A percentile compares a stretch with the other conserved stretches of the same genome.
Evolutionary conservation across 2,888 invertebrate species (phyloP).

Genomic region (Pherbina coryleti): DNA sequence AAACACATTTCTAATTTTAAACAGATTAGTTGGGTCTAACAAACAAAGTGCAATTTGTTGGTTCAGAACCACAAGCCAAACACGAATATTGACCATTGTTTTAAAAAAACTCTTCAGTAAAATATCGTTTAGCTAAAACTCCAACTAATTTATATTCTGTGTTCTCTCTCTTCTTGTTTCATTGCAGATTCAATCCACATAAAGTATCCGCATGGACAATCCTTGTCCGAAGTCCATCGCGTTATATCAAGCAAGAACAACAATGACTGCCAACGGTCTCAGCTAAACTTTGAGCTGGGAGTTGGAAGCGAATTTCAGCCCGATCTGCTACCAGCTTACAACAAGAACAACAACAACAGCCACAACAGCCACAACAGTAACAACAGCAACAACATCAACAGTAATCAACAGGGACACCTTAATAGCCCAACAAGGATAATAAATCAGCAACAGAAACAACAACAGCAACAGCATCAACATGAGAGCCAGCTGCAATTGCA

Average conservation of each 20-base stretch:
- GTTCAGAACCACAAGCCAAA: too few species aligned
- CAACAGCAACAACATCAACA: conserved; percentile 41
- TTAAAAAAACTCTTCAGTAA: too few species aligned
- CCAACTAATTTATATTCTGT: not conserved
- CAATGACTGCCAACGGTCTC: conserved; percentile 34
- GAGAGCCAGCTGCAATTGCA: conserved; percentile 42
- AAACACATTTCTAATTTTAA: too few species aligned
- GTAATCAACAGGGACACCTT: conserved; percentile 46
- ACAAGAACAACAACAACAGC: conserved; percentile 42
- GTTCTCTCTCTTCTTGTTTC: not conserved
- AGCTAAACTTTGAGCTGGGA: conserved; percentile 47
- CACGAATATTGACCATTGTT: too few species aligned
- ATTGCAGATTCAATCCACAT: conserved; percentile 48
- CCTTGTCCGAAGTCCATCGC: conserved; percentile 45
- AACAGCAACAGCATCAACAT: conserved; percentile 45
- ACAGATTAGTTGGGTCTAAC: too few species aligned
- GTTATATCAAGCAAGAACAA: conserved; percentile 22
- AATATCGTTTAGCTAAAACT: not conserved
- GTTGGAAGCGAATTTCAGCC: conserved; percentile 56
- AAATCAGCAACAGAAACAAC: conserved; percentile 52
- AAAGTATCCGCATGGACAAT: conserved; percentile 47
- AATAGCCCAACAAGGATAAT: conserved; percentile 51
- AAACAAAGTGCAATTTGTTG: too few species aligned
- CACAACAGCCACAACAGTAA: conserved; percentile 36
- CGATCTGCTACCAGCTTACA: conserved; percentile 54